Evolutionary conservation across 2,797 vertebrate species (phyloP).

Genomic region (Myotis planiceps): DNA sequence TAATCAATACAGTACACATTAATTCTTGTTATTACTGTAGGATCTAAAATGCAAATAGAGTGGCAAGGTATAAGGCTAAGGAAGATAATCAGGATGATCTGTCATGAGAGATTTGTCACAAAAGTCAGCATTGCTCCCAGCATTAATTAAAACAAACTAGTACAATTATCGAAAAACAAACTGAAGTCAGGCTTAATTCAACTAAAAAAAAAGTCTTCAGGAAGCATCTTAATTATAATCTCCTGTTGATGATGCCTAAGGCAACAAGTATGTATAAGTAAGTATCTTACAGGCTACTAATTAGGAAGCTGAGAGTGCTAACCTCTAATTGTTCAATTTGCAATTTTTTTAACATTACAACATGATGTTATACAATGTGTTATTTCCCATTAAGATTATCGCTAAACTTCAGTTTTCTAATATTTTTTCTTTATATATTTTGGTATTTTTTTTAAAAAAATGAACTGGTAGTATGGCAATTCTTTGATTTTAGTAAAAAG

Average conservation of each 20-base stretch:
- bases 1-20: neutral
- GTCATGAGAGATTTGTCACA: conserved; percentile 39
- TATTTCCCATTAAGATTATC: conserved; percentile 48
- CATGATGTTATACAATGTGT: conserved; percentile 5
- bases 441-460: neutral
- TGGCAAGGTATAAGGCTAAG: neutral
- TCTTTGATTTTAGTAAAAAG: conserved; percentile 7
- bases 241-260: conserved; percentile 53
- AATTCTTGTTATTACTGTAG: neutral
- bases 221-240: conserved; percentile 76
- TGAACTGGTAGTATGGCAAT: neutral
- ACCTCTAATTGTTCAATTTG: conserved; percentile 65
- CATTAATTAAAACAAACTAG: conserved; percentile 73
- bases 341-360: conserved; percentile 39
- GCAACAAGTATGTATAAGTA: conserved; percentile 34
- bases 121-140: conserved; percentile 39
- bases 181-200: conserved; percentile 64
- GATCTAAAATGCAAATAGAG: conserved; percentile 13
- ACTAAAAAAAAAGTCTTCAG: conserved; percentile 56
- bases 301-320: conserved; percentile 47
- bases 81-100: conserved; percentile 20
- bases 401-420: conserved; percentile 22
- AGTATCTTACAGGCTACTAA: conserved; percentile 55
- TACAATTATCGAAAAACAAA: conserved; percentile 54
- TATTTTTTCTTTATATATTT: neutral